phyloP scores from a whole-genome alignment of 2,113 vertebrate species.

The Eublepharis macularius region DNA sequence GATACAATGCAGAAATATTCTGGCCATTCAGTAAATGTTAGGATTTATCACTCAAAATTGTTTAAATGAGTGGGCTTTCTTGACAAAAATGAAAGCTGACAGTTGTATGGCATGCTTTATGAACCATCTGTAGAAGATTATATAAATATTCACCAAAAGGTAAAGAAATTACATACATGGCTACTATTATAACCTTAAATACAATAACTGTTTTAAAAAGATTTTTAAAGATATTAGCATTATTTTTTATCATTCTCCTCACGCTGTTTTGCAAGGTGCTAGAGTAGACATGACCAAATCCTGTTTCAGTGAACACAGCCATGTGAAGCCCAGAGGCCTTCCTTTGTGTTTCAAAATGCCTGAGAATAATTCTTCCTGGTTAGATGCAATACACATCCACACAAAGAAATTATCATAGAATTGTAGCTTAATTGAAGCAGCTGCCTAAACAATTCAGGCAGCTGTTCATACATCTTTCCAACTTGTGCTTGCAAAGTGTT shows the following conservation, averaged over 20 bases:
- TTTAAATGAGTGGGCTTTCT: background rate
- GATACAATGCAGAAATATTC: background rate
- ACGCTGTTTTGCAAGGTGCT: background rate
- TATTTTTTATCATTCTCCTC: background rate
- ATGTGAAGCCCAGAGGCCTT: background rate
- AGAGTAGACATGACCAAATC: background rate
- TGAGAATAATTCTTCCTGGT: conserved; percentile 5
- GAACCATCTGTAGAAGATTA: background rate
- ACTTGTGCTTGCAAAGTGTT: conserved; percentile 29
- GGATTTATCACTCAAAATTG: background rate
- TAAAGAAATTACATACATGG: background rate
- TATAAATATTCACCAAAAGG: background rate
- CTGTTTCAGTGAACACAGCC: background rate
- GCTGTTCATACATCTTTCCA: conserved; percentile 36
- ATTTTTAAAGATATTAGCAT: background rate
- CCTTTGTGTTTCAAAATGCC: background rate
- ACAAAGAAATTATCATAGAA: conserved; percentile 35
- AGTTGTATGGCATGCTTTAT: background rate
- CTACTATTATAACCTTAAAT: background rate
- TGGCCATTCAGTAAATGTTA: background rate
- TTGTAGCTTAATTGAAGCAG: conserved; percentile 34
- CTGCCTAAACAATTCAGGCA: conserved; percentile 33
- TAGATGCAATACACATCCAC: conserved; percentile 14
- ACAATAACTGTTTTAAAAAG: background rate
- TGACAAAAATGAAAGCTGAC: background rate